A percentile compares a stretch with the other conserved stretches of the same genome.
Conservation (phyloP, 2,113 vertebrate species). For the Tursiops truncatus region DNA sequence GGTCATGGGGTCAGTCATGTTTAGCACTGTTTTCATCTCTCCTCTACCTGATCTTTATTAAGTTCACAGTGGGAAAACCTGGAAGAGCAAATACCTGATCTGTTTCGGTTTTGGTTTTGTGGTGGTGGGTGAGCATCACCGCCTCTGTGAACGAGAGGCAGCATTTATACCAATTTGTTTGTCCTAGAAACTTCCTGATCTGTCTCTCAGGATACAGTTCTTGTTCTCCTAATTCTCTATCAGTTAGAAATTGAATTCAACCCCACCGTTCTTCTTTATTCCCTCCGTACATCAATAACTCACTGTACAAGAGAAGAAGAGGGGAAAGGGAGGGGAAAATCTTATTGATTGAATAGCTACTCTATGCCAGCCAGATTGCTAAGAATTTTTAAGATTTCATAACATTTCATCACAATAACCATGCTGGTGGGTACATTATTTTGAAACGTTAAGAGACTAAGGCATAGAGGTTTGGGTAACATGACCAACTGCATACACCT, state of each 20-base stretch:
- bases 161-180: background rate
- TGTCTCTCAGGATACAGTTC: background rate
- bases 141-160: background rate
- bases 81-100: background rate
- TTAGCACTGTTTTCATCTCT: background rate
- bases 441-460: background rate
- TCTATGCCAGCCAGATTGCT: background rate
- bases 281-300: background rate
- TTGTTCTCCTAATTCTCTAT: background rate
- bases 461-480: background rate
- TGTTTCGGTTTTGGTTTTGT: background rate
- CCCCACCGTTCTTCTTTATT: background rate
- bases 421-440: background rate
- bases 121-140: background rate
- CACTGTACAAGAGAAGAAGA: background rate
- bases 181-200: background rate
- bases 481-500: background rate
- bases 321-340: background rate
- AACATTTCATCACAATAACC: background rate
- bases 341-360: background rate
- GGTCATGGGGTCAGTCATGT: background rate
- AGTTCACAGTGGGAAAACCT: background rate
- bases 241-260: background rate
- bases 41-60: background rate
- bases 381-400: background rate